phyloP scores from a whole-genome alignment of 2,888 invertebrate species.

The Xestia rhomboidea region DNA sequence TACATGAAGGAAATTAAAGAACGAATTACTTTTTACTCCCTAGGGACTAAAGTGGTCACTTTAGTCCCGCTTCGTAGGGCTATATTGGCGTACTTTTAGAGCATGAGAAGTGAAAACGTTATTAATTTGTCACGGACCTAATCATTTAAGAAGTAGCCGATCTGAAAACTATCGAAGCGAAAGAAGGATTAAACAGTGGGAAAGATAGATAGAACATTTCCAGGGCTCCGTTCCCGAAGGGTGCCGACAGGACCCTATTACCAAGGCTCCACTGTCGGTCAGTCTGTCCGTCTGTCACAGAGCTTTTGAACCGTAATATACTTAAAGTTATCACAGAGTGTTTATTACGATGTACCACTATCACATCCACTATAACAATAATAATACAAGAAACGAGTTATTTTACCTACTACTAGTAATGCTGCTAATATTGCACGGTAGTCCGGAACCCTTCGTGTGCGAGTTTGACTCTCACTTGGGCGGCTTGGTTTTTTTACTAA shows the following conservation, averaged over 20 bases:
- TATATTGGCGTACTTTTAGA: too few species aligned
- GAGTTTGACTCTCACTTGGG: neutral
- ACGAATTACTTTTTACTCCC: too few species aligned
- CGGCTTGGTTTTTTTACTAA: neutral
- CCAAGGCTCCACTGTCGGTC: neutral
- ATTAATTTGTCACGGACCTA: too few species aligned
- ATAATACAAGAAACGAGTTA: neutral
- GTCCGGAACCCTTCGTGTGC: neutral
- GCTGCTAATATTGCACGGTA: neutral
- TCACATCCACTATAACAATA: neutral
- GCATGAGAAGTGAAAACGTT: too few species aligned
- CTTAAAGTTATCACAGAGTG: neutral
- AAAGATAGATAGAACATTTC: neutral
- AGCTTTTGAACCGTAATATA: neutral
- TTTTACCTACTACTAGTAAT: neutral
- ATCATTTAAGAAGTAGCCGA: neutral
- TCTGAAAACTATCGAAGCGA: neutral
- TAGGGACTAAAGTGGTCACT: too few species aligned
- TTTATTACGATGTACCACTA: neutral
- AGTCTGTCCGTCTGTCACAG: neutral
- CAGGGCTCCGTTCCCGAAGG: neutral
- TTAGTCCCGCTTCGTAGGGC: too few species aligned
- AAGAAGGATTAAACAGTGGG: neutral
- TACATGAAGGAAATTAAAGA: too few species aligned
- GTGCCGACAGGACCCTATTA: neutral